A percentile compares a stretch with the other conserved stretches of the same genome.
These are phyloP conservation scores for Melieria picta DNA, from an alignment of 2,888 invertebrate species.

Conservation along the genomic window DNA sequence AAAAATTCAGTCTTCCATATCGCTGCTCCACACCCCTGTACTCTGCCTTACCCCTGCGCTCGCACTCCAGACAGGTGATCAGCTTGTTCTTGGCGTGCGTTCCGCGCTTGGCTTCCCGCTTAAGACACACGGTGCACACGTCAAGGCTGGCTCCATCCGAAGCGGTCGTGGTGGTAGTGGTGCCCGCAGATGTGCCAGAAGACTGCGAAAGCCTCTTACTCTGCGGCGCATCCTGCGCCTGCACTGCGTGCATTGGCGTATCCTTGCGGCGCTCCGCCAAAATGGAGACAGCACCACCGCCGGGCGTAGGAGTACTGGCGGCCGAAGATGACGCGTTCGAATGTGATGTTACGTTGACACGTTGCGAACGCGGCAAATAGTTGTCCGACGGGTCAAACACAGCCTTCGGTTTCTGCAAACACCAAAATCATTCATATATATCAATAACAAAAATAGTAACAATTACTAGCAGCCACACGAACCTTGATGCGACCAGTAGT, in stretches of 20 bases:
- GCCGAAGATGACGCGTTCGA: slow-evolving; percentile 10
- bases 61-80: slow-evolving; percentile 56
- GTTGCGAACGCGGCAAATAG: slow-evolving; percentile 71
- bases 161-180: slow-evolving; percentile 28
- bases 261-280: slow-evolving; percentile 21
- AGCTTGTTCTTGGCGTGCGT: slow-evolving; percentile 55
- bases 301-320: not conserved
- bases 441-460: slow-evolving; percentile 1
- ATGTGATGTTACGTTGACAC: slow-evolving; percentile 39
- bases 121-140: slow-evolving; percentile 52
- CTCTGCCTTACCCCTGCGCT: slow-evolving; percentile 50
- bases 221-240: not conserved
- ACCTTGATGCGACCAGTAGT: slow-evolving; percentile 64
- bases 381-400: slow-evolving; percentile 89
- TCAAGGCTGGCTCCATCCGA: slow-evolving; percentile 5
- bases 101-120: slow-evolving; percentile 55
- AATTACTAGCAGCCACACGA: not conserved
- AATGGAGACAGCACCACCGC: not conserved
- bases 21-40: not conserved
- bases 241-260: not conserved
- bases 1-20: not conserved
- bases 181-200: slow-evolving; percentile 8
- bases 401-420: slow-evolving; percentile 77
- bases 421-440: not conserved
- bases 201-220: slow-evolving; percentile 27